These are phyloP conservation scores for Leuciscus idus DNA, from an alignment of 2,113 vertebrate genomes.

Conservation along the genomic window DNA sequence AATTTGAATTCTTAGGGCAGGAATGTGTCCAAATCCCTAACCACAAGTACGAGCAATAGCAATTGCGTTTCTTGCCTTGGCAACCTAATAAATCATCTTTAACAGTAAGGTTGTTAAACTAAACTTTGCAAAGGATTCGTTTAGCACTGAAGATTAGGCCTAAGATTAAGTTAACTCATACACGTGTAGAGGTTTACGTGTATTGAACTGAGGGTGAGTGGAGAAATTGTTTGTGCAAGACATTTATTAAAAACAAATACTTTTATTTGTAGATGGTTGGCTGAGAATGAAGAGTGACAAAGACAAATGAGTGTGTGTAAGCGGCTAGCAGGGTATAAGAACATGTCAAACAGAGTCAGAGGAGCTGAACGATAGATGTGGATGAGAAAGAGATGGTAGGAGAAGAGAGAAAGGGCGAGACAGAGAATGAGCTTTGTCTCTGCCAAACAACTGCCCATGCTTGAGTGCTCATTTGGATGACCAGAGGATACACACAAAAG, in stretches of 20 bases:
- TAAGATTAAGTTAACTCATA: neutral
- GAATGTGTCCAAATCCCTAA: slow-evolving; percentile 2
- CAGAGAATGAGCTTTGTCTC: slow-evolving; percentile 45
- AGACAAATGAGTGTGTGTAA: slow-evolving; percentile 15
- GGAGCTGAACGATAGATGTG: slow-evolving; percentile 20
- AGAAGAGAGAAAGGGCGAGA: slow-evolving; percentile 50
- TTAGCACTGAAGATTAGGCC: neutral
- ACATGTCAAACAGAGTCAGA: slow-evolving; percentile 13
- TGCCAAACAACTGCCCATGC: slow-evolving; percentile 54
- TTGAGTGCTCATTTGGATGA: slow-evolving; percentile 58
- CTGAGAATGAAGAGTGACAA: neutral
- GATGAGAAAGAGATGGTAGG: slow-evolving; percentile 23
- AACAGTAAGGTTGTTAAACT: neutral
- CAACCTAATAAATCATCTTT: neutral
- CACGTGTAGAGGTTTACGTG: neutral
- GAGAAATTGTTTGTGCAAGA: neutral
- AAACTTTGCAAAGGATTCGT: neutral
- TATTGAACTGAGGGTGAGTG: neutral
- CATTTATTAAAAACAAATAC: neutral
- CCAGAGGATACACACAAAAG: slow-evolving; percentile 49
- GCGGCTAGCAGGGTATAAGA: neutral
- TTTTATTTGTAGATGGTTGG: neutral
- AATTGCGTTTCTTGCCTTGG: neutral
- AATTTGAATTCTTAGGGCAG: neutral
- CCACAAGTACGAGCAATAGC: slow-evolving; percentile 4